Conservation (phyloP, 2,888 invertebrate genomes). For the Onthophagus sagittarius region DNA sequence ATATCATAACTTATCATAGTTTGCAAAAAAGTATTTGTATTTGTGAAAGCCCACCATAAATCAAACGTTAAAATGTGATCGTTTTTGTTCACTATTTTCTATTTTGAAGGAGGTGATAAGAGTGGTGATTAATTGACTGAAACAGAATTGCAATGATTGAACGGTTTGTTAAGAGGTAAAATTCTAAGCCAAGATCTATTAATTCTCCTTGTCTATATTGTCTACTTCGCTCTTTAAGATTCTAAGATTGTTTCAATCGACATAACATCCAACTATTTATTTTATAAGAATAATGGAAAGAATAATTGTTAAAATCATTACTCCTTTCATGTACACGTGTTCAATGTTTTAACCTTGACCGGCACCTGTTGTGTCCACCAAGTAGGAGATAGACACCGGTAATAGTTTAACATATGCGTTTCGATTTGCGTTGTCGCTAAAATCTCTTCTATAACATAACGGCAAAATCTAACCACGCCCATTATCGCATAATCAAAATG, state of each 20-base stretch:
- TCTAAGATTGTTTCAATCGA: too few species aligned
- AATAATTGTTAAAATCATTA: neutral
- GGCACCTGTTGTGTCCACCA: neutral
- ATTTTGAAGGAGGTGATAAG: neutral
- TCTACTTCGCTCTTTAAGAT: neutral
- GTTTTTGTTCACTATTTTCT: neutral
- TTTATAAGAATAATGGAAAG: too few species aligned
- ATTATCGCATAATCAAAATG: neutral
- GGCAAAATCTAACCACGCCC: neutral
- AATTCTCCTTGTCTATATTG: neutral
- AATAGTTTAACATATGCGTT: neutral
- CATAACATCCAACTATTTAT: too few species aligned
- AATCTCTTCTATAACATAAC: neutral
- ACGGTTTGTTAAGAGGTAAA: neutral
- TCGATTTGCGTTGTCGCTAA: neutral
- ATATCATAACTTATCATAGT: neutral
- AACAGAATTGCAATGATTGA: neutral
- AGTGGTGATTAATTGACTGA: neutral
- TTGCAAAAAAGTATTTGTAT: neutral
- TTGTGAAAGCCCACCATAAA: neutral
- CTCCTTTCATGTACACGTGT: neutral
- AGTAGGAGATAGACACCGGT: neutral
- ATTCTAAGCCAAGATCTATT: neutral
- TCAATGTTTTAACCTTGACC: neutral
- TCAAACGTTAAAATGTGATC: neutral